Base-by-base conservation (phyloP, 2,888 invertebrate species). In the Meta bourneti region DNA sequence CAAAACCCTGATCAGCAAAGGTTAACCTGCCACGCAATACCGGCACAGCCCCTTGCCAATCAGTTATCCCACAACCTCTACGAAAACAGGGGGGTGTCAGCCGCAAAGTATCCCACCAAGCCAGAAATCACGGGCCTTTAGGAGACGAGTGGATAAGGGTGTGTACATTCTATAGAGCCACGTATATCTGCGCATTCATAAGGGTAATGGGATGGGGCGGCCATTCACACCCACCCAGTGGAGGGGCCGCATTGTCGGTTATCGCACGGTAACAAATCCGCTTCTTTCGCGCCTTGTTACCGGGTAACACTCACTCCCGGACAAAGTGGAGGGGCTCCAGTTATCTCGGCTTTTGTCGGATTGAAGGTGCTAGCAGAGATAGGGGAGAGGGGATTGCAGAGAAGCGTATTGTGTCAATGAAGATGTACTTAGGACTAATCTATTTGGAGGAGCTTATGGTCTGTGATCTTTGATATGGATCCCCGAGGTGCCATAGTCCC, bases 241-340 rank as follows among this genome's bases (percentile, higher is more conserved):
- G 13, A 11, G 72, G 48, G 69, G 16, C 5, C n/a, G 52, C 71
- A 79, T 90, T 90, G 90, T 84, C 52, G 11, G 84, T 84, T 90
- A 84, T 90, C 90, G 78, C 77, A 61, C 20, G 84, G 71, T 84
- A 84, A 90, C 90, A 90, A 90, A 90, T 90, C 90, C 84, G 83
- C 78, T 83, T 82, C 89, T 89, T 89, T 89, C 9, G 80, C 74
- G 13, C 20, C 74, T 34, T 61, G 52, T 72, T 61, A 61, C 49
- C 11, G 34, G 0, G 52, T 7, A 7, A 19, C 7, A 49, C 34
- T 34, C 34, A 34, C 34, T 34, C 34, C 1, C 4, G 34, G 34
- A 34, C 34, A 34, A 16, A 69, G 61, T 69, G 69, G 6, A 70
- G 19, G 69, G 61, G 75, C 54, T 54, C 16, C 49, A 77, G 85